A percentile compares a stretch with the other conserved stretches of the same genome.
These are phyloP conservation scores for Rafetus swinhoei DNA, from an alignment of 2,113 vertebrate genomes.

Conservation along the genomic window DNA sequence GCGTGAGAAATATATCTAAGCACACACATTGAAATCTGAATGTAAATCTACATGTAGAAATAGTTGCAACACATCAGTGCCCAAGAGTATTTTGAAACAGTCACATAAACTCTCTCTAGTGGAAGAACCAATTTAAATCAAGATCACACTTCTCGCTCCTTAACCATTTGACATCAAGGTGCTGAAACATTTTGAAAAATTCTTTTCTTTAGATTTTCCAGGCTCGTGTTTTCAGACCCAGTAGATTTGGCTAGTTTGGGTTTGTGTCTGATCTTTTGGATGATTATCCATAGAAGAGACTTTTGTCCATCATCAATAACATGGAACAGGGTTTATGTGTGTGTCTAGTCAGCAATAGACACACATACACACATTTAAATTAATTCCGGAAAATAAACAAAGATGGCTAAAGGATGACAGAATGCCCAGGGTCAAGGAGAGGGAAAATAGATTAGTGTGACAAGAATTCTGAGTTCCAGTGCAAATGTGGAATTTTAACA, in stretches of 20 bases:
- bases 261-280: neutral
- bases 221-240: neutral
- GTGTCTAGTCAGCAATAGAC: neutral
- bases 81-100: neutral
- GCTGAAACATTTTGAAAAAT: neutral
- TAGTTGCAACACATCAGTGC: neutral
- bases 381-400: neutral
- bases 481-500: neutral
- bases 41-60: neutral
- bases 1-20: neutral
- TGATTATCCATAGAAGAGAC: neutral
- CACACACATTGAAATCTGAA: neutral
- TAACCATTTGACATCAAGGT: neutral
- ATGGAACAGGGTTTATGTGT: neutral
- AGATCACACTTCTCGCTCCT: neutral
- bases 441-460: neutral
- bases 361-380: neutral
- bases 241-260: neutral
- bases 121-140: neutral
- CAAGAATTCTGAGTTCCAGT: neutral
- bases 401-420: neutral
- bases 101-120: accelerated
- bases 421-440: neutral
- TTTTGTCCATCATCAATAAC: neutral
- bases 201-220: slow-evolving; percentile 13